Conservation (phyloP, 1,140 invertebrate genomes). For the Camponotus pennsylvanicus region DNA sequence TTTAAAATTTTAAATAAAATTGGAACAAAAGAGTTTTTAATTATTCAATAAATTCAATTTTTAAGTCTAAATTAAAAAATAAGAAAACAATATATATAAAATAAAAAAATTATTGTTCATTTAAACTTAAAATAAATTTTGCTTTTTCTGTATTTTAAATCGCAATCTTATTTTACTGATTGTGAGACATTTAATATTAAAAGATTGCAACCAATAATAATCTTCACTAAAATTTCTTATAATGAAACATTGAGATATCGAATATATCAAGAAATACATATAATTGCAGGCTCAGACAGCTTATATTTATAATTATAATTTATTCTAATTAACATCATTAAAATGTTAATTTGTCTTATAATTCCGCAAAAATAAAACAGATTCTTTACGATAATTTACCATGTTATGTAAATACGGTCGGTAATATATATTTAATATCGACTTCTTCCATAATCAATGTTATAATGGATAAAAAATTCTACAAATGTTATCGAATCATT, state of each 20-base stretch:
- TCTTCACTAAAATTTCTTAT: neutral
- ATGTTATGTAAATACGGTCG: slow-evolving; percentile 8
- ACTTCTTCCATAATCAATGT: slow-evolving; percentile 26
- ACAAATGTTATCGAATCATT: slow-evolving; percentile 40
- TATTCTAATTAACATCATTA: slow-evolving; percentile 5
- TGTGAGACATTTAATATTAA: slow-evolving; percentile 21
- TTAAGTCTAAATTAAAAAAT: neutral
- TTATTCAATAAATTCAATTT: neutral
- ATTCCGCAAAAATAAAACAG: neutral
- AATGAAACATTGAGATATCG: slow-evolving; percentile 3
- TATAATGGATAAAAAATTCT: slow-evolving; percentile 25
- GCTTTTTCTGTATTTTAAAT: neutral
- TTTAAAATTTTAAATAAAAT: neutral
- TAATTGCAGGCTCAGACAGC: neutral
- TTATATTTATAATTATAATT: slow-evolving; percentile 19
- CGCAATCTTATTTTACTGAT: neutral
- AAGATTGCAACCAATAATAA: neutral
- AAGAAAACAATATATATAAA: neutral
- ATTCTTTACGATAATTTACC: slow-evolving; percentile 2
- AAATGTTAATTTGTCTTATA: slow-evolving; percentile 6
- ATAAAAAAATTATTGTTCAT: neutral
- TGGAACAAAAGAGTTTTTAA: neutral
- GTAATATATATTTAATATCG: slow-evolving; percentile 21
- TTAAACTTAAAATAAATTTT: slow-evolving; percentile 19
- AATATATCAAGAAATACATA: neutral